These are phyloP conservation scores for Bellardia pandia DNA, from an alignment of 2,888 invertebrate species.

Conservation along the genomic window DNA sequence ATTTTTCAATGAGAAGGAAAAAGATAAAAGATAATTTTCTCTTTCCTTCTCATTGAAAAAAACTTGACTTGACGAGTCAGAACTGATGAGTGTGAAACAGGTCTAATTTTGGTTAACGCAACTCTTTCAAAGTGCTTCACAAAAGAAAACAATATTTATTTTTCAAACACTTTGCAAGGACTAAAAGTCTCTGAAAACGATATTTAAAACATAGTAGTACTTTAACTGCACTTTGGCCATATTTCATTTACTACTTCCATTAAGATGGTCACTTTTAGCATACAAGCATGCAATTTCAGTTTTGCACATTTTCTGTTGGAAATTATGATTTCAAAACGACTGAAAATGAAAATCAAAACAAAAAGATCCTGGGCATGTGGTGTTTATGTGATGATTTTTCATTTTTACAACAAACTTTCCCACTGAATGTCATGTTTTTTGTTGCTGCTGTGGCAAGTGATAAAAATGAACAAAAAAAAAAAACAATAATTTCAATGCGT, in stretches of 20 bases:
- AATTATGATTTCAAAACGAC: conserved; percentile 57
- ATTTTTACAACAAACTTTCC: conserved; percentile 61
- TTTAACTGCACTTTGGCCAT: too few species aligned
- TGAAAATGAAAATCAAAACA: conserved; percentile 27
- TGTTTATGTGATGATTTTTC: conserved; percentile 48
- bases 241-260: not conserved
- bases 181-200: too few species aligned
- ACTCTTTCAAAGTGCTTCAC: too few species aligned
- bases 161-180: too few species aligned
- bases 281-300: conserved; percentile 14
- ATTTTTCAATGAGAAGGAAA: too few species aligned
- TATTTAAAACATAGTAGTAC: too few species aligned
- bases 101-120: too few species aligned
- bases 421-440: conserved; percentile 64
- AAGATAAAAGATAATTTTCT: too few species aligned
- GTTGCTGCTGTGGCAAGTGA: conserved; percentile 9
- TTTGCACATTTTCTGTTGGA: not conserved
- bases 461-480: conserved; percentile 24
- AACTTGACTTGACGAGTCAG: too few species aligned
- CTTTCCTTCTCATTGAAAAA: too few species aligned
- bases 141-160: too few species aligned
- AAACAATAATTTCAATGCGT: conserved; percentile 54
- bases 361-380: conserved; percentile 45
- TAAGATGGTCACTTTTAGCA: conserved; percentile 38
- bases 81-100: too few species aligned